A percentile compares a stretch with the other conserved stretches of the same genome.
Evolutionary conservation across 2,113 vertebrate species (phyloP).

Genomic region (Sinosuthora webbiana): DNA sequence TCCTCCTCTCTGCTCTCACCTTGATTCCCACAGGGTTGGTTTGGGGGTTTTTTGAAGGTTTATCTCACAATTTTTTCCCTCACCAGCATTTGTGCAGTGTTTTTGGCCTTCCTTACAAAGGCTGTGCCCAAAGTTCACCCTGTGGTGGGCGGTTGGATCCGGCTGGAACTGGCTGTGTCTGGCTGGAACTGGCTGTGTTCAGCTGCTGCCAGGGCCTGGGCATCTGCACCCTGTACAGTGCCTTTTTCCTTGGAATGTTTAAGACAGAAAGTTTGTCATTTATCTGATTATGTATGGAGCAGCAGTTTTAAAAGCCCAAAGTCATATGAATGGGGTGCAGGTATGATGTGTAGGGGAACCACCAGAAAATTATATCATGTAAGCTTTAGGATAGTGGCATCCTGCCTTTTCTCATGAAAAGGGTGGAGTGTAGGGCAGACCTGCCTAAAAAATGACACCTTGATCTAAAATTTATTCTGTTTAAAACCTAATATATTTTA

Average conservation of each 20-base stretch:
- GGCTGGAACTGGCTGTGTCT: rapidly evolving
- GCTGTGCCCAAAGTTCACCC: rapidly evolving
- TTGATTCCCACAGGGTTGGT: background rate
- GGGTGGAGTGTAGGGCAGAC: background rate
- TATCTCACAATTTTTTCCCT: background rate
- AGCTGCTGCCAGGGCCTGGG: rapidly evolving
- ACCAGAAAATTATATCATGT: background rate
- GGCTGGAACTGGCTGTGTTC: too few relatives aligned
- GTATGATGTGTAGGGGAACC: background rate
- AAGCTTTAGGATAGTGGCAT: background rate
- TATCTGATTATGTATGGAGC: background rate
- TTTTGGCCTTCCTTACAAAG: background rate
- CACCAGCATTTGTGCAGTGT: rapidly evolving
- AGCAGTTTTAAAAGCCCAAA: background rate
- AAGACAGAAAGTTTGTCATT: background rate
- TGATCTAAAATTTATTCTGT: background rate
- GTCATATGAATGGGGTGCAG: background rate
- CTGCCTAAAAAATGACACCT: background rate
- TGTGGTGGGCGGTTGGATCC: rapidly evolving
- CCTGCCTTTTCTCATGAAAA: background rate
- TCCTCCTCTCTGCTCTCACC: background rate
- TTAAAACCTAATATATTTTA: background rate
- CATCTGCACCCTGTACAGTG: rapidly evolving
- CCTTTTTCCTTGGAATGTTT: background rate
- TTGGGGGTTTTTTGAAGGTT: background rate